Evolutionary conservation across 2,113 vertebrate species (phyloP).

Genomic region (Siniperca knerii): DNA sequence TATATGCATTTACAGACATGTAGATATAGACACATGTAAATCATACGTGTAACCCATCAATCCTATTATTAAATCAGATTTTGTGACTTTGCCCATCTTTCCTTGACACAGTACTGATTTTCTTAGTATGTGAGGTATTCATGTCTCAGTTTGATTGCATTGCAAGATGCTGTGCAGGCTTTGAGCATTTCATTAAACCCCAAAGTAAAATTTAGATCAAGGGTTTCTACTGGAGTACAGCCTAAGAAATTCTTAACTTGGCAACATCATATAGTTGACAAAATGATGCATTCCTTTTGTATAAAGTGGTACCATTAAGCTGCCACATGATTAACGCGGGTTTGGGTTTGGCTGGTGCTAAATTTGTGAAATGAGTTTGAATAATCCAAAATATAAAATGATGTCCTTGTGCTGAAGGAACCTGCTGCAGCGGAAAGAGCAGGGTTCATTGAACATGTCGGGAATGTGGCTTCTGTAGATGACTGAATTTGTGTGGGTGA

Average conservation of each 20-base stretch:
- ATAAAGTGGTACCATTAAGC: conserved; percentile 23
- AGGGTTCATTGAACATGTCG: conserved; percentile 61
- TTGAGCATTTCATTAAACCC: conserved; percentile 10
- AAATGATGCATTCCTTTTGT: conserved; percentile 12
- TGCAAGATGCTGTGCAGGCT: neutral
- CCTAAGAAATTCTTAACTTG: conserved; percentile 1
- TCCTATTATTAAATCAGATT: neutral
- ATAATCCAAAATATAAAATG: conserved; percentile 18
- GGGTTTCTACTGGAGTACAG: conserved; percentile 4
- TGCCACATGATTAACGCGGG: conserved; percentile 11
- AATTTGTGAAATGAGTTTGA: conserved; percentile 2
- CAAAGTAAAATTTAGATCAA: conserved; percentile 31
- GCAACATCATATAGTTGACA: conserved; percentile 20
- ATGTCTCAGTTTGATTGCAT: conserved; percentile 24
- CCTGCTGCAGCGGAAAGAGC: conserved; percentile 21
- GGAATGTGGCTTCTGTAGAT: conserved; percentile 43
- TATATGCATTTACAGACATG: neutral
- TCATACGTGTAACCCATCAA: neutral
- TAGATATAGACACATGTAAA: neutral
- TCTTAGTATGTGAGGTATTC: conserved; percentile 3
- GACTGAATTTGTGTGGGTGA: conserved; percentile 61
- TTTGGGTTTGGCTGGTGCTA: conserved; percentile 15
- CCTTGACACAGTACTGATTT: neutral
- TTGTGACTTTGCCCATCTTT: neutral
- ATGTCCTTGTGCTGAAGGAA: conserved; percentile 30